Percentiles rank a stretch among this genome's conserved stretches.
These are phyloP conservation scores for Harpalus rubripes DNA, from an alignment of 2,888 invertebrate genomes.

Conservation along the genomic window DNA sequence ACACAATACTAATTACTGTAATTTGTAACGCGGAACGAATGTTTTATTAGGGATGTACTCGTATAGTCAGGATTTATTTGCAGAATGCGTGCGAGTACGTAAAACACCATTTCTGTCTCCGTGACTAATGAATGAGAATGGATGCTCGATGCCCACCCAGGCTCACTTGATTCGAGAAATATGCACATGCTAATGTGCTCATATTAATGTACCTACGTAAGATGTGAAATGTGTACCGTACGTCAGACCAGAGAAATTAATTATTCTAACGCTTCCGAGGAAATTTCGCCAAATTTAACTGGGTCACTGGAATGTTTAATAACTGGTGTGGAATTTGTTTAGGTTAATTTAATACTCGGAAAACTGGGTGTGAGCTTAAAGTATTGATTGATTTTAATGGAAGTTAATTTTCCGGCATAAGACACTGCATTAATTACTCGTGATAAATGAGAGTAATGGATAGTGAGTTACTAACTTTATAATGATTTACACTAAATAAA, in stretches of 20 bases:
- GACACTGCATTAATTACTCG: conserved; percentile 28
- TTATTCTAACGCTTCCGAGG: conserved; percentile 24
- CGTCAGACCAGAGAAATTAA: conserved; percentile 37
- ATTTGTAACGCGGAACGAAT: conserved; percentile 62
- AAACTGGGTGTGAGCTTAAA: conserved; percentile 1
- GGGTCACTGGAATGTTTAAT: conserved; percentile 54
- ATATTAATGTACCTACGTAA: background rate
- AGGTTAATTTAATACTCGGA: conserved; percentile 17
- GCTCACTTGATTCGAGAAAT: conserved; percentile 25
- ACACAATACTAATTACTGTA: conserved; percentile 64
- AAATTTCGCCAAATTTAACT: conserved; percentile 46
- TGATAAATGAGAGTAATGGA: background rate
- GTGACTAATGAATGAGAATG: conserved; percentile 48
- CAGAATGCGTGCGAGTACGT: conserved; percentile 22
- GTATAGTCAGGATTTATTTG: conserved; percentile 48
- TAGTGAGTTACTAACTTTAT: background rate
- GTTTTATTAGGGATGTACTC: conserved; percentile 52
- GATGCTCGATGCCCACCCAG: background rate
- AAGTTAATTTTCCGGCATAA: conserved; percentile 9
- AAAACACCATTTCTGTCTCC: conserved; percentile 38
- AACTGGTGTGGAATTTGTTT: conserved; percentile 38
- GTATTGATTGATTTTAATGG: conserved; percentile 45
- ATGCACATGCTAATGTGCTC: conserved; percentile 33
- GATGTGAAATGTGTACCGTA: conserved; percentile 26
- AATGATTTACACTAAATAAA: background rate